Evolutionary conservation across 1,140 invertebrate species (phyloP), one percentile per base, ranked within the genome.

Genomic region (Saccostrea glomerata): DNA sequence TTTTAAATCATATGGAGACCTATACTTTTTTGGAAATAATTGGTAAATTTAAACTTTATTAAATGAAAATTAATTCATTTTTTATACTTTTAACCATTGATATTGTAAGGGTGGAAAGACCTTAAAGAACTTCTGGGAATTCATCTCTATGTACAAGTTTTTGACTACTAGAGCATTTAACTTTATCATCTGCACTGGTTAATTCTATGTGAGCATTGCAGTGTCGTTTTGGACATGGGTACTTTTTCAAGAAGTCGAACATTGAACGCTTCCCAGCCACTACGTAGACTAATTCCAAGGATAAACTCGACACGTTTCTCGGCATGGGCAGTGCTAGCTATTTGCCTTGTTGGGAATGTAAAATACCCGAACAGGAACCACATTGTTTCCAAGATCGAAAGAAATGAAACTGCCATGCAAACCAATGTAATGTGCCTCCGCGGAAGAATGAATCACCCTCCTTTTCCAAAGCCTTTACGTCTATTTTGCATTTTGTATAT

Each of bases 401-500:
- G 82, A 73, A 2, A 92, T 89, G 58, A 77, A 88, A 2, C 91
- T 92, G 92, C 89, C 90, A 89, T 12, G 90, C 66, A 82, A 23
- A 73, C 92, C 92, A 92, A 55, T 89, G 89, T 9, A 92, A n/a
- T 15, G 90, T 90, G 7, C 91, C 92, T 40, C 92, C 92, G 56
- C 90, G 88, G 56, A 85, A 91, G 70, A 92, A 92, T 6, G 89
- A 77, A 0, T 90, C 84, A 11, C 84, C 85, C 56, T 92, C 90
- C 77, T 90, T 70, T 25, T 90, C 66, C 4, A 93, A 70, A 66
- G 88, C 86, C 12, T 90, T 82, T 23, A 85, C 86, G 36, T 90
- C 87, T 47, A 63, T 6, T 47, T 82, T 63, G n/a, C 36, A 17
- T 60, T 89, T 88, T 3, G 85, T 77, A 47, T 89, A 89, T 30